Conservation (phyloP, 1,140 invertebrate species). For the Drosophila lowei region DNA sequence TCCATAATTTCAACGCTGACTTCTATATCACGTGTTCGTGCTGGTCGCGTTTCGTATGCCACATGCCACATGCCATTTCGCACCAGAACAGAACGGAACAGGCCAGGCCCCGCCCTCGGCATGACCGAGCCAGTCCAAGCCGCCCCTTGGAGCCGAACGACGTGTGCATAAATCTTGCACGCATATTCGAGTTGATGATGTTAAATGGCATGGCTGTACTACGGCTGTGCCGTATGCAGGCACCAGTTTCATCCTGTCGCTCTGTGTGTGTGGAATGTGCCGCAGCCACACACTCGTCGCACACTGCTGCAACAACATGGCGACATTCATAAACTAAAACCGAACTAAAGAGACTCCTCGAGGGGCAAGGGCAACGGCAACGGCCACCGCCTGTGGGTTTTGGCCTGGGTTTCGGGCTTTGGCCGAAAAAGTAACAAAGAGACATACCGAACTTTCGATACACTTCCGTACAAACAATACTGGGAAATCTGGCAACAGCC, state of each 20-base stretch:
- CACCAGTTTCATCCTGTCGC: constrained; percentile 77
- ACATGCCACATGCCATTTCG: constrained; percentile 28
- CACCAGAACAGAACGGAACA: constrained; percentile 12
- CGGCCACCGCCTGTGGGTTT: constrained; percentile 26
- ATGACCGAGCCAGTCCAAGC: neutral
- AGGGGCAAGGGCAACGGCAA: constrained; percentile 16
- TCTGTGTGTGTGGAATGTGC: constrained; percentile 60
- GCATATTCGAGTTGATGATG: constrained; percentile 82
- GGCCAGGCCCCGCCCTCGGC: neutral
- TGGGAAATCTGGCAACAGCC: neutral
- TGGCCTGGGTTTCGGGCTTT: constrained; percentile 43
- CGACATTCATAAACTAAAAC: constrained; percentile 80
- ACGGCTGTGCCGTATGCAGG: constrained; percentile 77
- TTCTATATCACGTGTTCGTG: constrained; percentile 11
- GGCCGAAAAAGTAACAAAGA: constrained; percentile 53
- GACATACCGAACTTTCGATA: neutral
- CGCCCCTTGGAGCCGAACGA: constrained; percentile 39
- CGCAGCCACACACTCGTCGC: constrained; percentile 26
- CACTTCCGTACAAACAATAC: neutral
- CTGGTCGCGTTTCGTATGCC: constrained; percentile 25
- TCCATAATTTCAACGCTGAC: constrained; percentile 3
- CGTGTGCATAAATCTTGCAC: constrained; percentile 80
- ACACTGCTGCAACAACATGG: constrained; percentile 62
- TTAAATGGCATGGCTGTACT: constrained; percentile 80
- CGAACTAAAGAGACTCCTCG: constrained; percentile 37